Evolutionary conservation across 2,888 invertebrate genomes (phyloP).

Genomic region (Aspidiotus destructor): DNA sequence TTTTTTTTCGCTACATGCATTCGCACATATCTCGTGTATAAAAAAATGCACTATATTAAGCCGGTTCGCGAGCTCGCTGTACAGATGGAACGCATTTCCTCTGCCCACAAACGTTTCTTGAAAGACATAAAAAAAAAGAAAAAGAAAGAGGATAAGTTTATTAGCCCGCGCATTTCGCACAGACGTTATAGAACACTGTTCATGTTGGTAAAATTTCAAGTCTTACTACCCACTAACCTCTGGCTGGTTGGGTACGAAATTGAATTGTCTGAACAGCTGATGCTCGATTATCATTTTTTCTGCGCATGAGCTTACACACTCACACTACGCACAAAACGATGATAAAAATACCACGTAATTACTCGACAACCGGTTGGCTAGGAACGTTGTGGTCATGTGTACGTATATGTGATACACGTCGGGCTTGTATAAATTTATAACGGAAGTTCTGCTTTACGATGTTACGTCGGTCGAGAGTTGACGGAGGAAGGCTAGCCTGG

Average conservation of each 20-base stretch:
- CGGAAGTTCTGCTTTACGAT: slow-evolving; percentile 4
- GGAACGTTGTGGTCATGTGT: not conserved
- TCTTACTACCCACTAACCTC: not conserved
- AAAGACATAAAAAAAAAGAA: too few relatives aligned
- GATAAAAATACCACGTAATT: slow-evolving; percentile 2
- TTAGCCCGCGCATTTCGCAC: too few relatives aligned
- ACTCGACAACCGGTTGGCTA: not conserved
- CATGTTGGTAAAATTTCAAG: too few relatives aligned
- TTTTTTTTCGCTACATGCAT: too few relatives aligned
- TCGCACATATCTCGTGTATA: too few relatives aligned
- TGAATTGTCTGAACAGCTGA: slow-evolving; percentile 1
- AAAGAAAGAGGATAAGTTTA: too few relatives aligned
- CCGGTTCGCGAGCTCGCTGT: too few relatives aligned
- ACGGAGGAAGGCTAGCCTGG: not conserved
- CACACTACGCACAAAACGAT: not conserved
- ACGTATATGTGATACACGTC: too few relatives aligned
- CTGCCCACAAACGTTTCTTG: not conserved
- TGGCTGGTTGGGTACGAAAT: not conserved
- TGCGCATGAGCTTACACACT: not conserved
- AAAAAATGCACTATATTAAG: too few relatives aligned
- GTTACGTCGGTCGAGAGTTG: not conserved
- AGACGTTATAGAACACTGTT: too few relatives aligned
- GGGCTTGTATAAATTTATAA: not conserved
- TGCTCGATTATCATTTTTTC: not conserved
- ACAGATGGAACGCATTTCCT: not conserved